These are phyloP conservation scores for Galerucella calmariensis DNA, from an alignment of 2,888 invertebrate species.

Conservation along the genomic window DNA sequence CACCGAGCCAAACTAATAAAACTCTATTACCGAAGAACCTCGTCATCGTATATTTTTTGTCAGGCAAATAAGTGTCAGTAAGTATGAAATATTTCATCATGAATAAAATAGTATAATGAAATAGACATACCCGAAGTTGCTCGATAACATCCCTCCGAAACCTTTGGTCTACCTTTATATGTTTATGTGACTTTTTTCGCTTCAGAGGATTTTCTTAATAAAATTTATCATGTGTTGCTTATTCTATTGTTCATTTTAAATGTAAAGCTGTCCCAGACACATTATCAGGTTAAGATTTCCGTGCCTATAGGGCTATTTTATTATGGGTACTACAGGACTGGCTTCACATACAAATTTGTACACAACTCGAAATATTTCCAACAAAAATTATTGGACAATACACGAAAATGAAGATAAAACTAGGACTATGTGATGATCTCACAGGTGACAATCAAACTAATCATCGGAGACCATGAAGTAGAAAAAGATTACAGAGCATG, in stretches of 20 bases:
- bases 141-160: conserved; percentile 57
- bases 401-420: too few species aligned
- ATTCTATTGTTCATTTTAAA: conserved; percentile 54
- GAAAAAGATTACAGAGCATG: too few species aligned
- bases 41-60: conserved; percentile 41
- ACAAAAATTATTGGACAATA: too few species aligned
- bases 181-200: conserved; percentile 61
- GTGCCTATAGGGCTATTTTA: conserved; percentile 35
- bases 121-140: conserved; percentile 53
- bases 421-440: too few species aligned
- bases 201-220: conserved; percentile 58
- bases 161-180: conserved; percentile 51
- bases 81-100: conserved; percentile 52
- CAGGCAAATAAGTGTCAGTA: conserved; percentile 52
- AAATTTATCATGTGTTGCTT: conserved; percentile 64
- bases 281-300: conserved; percentile 53
- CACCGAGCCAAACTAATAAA: conserved; percentile 1
- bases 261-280: conserved; percentile 51
- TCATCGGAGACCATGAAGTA: too few species aligned
- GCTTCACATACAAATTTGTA: neutral
- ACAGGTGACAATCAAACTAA: too few species aligned
- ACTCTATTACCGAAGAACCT: conserved; percentile 10
- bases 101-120: conserved; percentile 53
- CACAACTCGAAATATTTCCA: too few species aligned
- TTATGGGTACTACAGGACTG: conserved; percentile 15